Evolutionary conservation across 2,888 invertebrate species (phyloP), one percentile per base, ranked within the genome.

Genomic region (Oligia fasciuncula): DNA sequence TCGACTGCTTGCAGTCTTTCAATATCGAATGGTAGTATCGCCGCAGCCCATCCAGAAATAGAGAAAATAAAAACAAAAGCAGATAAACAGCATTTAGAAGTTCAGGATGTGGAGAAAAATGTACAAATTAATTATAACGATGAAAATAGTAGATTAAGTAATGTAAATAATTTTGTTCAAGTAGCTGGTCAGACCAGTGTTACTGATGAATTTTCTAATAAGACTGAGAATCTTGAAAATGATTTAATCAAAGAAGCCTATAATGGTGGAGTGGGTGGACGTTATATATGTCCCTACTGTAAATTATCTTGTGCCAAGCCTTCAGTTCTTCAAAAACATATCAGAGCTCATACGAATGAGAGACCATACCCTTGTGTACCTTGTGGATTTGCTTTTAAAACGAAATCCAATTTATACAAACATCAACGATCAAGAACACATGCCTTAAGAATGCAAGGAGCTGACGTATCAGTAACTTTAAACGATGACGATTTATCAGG

Each of bases 381-480:
- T 87, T 99, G 99, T 95, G 98, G 98, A 87, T 98, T 99, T 95
- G 98, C 99, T 90, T 99, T 99, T 96, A 99, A 99, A 96, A 99
- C 99, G 43, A 98, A 98, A 94, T 99, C 99, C 90, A 99, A 99
- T 95, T 97, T 99, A 88, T 99, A 99, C 94, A 99, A 99, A 95
- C 99, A 99, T 95, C 98, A 98, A 94, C 97, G 98, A 94, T 98
- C 98, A 71, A 97, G 98, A 89, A 97, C 98, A 67, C 98, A 98
- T 91, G 97, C 97, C 73, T 96, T 98, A 86, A 97, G 98, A 91
- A 95, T 97, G 90, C 97, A 98, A 91, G 98, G 98, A 84, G 95
- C 97, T 85, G 97, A 97, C 87, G 92, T 96, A 76, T 95, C 97
- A 77, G 93, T 94, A 79, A 94, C 97, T 65, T 93, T 96, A 67